These are phyloP conservation scores for Pogonognathellus flavescens DNA, from an alignment of 1,140 invertebrate genomes.

Conservation along the genomic window DNA sequence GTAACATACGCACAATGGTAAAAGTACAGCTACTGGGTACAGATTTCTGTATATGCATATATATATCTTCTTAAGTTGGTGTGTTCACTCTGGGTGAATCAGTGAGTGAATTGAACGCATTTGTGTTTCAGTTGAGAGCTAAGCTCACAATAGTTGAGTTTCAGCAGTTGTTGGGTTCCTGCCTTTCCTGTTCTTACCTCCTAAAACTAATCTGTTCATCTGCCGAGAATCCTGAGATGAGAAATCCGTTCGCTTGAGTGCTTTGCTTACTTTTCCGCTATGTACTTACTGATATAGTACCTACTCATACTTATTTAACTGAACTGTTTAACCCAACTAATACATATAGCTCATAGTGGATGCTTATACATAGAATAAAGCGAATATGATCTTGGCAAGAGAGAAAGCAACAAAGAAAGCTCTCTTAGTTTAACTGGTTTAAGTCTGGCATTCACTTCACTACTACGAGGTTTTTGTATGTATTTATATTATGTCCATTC, in stretches of 20 bases:
- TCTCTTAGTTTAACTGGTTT: neutral
- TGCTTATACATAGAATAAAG: no score
- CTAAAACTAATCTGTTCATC: conserved; percentile 61
- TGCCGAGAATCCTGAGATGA: conserved; percentile 58
- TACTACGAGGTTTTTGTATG: neutral
- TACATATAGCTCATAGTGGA: neutral
- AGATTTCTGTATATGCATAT: neutral
- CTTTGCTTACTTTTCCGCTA: conserved; percentile 40
- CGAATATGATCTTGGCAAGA: neutral
- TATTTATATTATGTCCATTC: no score
- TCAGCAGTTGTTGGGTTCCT: conserved; percentile 48
- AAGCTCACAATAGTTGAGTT: conserved; percentile 21
- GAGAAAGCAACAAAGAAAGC: conserved; percentile 15
- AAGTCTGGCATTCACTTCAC: neutral
- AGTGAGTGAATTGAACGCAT: neutral
- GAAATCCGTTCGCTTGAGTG: conserved; percentile 58
- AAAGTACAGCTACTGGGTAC: no score
- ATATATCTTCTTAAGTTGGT: neutral
- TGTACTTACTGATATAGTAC: conserved; percentile 22
- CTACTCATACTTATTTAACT: conserved; percentile 43
- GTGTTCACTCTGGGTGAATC: neutral
- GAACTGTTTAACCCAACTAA: conserved; percentile 44
- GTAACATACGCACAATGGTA: neutral
- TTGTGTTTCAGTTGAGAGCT: conserved; percentile 25
- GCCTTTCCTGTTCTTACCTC: conserved; percentile 50